Evolutionary conservation across 92 coral and sea anemone species (phyloP).

Genomic region (Galaxea fascicularis): DNA sequence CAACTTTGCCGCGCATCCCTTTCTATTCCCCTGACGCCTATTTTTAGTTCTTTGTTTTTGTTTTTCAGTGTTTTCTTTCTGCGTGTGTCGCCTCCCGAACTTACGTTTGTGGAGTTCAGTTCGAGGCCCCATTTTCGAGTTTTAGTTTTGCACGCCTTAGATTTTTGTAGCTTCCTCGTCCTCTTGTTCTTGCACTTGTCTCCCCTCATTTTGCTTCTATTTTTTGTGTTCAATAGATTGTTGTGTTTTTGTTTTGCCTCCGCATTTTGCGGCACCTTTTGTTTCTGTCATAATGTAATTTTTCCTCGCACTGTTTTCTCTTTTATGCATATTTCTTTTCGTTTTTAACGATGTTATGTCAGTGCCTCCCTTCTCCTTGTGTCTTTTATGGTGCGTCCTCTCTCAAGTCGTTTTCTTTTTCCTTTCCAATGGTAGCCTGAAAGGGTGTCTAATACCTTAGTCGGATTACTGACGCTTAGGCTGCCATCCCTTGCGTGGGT

Average conservation of each 20-base stretch:
- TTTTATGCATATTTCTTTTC: background rate
- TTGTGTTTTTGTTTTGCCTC: constrained; percentile 3
- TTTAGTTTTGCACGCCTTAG: constrained; percentile 4
- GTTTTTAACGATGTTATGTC: background rate
- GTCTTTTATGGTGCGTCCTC: background rate
- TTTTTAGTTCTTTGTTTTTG: background rate
- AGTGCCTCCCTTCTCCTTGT: background rate
- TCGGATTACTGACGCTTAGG: no score
- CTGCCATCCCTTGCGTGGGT: background rate
- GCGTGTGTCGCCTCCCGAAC: constrained; percentile 15
- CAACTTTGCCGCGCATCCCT: background rate
- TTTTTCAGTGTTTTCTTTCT: constrained; percentile 13
- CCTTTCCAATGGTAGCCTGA: background rate
- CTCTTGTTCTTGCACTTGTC: background rate
- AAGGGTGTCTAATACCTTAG: no score
- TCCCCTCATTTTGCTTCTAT: background rate
- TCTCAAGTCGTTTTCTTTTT: background rate
- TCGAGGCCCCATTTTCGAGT: constrained; percentile 1
- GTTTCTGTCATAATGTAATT: background rate
- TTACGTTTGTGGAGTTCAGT: constrained; percentile 16
- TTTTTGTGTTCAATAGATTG: constrained; percentile 4
- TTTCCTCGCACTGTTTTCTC: background rate
- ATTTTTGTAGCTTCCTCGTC: constrained; percentile 10
- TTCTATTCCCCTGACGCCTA: background rate
- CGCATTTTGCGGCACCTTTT: background rate